phyloP scores from a whole-genome alignment of 2,888 invertebrate species.

The Tromatobia lineatoria region DNA sequence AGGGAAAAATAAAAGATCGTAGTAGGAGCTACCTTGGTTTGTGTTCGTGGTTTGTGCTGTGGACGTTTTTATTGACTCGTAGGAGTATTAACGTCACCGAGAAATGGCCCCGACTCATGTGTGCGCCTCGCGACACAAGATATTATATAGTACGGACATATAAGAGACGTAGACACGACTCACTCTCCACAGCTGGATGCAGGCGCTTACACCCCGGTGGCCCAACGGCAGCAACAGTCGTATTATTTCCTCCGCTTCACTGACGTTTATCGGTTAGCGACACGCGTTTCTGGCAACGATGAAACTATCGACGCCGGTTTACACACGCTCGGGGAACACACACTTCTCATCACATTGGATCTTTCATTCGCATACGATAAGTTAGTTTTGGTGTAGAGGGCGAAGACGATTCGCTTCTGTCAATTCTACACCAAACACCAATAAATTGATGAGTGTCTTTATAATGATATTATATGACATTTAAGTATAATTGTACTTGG shows the following conservation, averaged over 20 bases:
- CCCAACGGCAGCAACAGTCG: conserved; percentile 57
- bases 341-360: not conserved
- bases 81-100: conserved; percentile 31
- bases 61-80: conserved; percentile 39
- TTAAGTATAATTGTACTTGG: too few relatives aligned
- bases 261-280: conserved; percentile 73
- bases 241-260: conserved; percentile 59
- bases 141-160: conserved; percentile 12
- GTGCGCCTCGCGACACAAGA: conserved; percentile 6
- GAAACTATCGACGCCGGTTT: conserved; percentile 31
- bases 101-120: conserved; percentile 8
- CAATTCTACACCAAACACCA: too few relatives aligned
- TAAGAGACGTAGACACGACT: not conserved
- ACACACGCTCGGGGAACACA: not conserved
- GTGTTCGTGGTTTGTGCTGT: conserved; percentile 31
- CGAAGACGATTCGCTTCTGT: too few relatives aligned
- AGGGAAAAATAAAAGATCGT: not conserved
- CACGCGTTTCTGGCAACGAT: conserved; percentile 61
- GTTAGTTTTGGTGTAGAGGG: not conserved
- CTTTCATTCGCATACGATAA: not conserved
- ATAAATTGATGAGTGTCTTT: too few relatives aligned
- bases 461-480: too few relatives aligned
- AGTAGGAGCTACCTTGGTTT: not conserved
- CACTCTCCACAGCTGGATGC: not conserved
- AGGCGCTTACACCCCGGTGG: conserved; percentile 6